These are phyloP conservation scores for Sebastes steindachneri DNA, from an alignment of 2,797 vertebrate genomes.

Conservation along the genomic window DNA sequence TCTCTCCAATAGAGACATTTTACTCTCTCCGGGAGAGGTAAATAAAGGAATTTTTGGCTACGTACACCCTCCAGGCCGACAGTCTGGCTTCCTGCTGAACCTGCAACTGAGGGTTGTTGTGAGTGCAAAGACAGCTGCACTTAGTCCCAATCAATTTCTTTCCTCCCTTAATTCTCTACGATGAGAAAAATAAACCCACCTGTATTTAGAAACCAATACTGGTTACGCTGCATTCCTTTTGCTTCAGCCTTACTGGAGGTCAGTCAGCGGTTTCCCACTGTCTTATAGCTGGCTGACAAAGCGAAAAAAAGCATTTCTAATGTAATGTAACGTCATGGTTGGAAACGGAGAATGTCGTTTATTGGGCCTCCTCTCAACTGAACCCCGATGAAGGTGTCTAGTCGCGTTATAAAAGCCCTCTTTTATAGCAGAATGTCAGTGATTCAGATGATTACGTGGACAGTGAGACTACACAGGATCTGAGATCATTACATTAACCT, in stretches of 20 bases:
- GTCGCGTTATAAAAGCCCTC: background rate
- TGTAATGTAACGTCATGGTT: background rate
- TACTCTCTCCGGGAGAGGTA: background rate
- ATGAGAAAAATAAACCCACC: slow-evolving; percentile 11
- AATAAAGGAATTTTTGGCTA: background rate
- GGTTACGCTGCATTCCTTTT: background rate
- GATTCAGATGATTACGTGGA: background rate
- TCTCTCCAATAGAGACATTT: background rate
- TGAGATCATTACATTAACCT: background rate
- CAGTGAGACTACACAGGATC: background rate
- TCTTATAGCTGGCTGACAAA: background rate
- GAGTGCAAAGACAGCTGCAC: background rate
- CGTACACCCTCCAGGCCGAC: background rate
- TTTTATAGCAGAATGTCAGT: background rate
- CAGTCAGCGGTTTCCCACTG: background rate
- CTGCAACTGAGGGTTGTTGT: background rate
- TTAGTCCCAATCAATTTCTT: background rate
- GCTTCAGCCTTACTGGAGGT: background rate
- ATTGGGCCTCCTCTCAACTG: background rate
- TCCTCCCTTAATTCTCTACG: background rate
- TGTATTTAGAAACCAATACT: background rate
- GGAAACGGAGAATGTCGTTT: background rate
- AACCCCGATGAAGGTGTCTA: background rate
- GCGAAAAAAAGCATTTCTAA: background rate
- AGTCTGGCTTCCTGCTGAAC: background rate